These are phyloP conservation scores for Masnerella sp. DNA, from an alignment of 2,888 invertebrate genomes.

Conservation along the genomic window DNA sequence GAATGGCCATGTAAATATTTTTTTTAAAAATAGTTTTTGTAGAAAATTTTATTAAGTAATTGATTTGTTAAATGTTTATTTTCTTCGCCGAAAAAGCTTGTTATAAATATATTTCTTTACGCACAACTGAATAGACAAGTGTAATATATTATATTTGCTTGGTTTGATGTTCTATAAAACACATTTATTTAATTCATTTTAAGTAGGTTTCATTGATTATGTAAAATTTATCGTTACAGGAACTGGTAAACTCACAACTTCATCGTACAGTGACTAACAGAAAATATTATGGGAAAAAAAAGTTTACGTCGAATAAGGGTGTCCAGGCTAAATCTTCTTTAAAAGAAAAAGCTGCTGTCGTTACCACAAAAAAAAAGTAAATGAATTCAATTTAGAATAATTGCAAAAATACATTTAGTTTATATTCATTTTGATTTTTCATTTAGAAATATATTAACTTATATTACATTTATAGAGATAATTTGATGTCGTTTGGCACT, in stretches of 20 bases:
- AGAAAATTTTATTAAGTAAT: neutral
- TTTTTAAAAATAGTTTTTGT: neutral
- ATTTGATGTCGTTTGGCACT: neutral
- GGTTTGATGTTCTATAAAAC: too few species aligned
- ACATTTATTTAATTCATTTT: too few species aligned
- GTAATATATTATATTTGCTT: too few species aligned
- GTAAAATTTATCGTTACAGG: neutral
- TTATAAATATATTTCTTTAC: too few species aligned
- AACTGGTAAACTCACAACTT: neutral
- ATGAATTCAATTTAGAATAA: neutral
- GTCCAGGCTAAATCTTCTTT: neutral
- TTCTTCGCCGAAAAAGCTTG: too few species aligned
- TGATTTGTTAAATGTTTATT: neutral
- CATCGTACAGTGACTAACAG: neutral
- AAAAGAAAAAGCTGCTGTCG: neutral
- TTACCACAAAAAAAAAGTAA: too few species aligned
- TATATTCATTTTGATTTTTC: neutral
- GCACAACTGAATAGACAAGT: too few species aligned
- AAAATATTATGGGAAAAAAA: neutral
- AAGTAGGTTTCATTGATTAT: too few species aligned
- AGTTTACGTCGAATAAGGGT: neutral
- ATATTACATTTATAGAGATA: neutral
- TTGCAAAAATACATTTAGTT: neutral
- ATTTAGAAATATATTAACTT: too few species aligned
- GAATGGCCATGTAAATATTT: neutral